Base-by-base conservation (phyloP, 2,888 invertebrate species). In the Octonoba sinensis region DNA sequence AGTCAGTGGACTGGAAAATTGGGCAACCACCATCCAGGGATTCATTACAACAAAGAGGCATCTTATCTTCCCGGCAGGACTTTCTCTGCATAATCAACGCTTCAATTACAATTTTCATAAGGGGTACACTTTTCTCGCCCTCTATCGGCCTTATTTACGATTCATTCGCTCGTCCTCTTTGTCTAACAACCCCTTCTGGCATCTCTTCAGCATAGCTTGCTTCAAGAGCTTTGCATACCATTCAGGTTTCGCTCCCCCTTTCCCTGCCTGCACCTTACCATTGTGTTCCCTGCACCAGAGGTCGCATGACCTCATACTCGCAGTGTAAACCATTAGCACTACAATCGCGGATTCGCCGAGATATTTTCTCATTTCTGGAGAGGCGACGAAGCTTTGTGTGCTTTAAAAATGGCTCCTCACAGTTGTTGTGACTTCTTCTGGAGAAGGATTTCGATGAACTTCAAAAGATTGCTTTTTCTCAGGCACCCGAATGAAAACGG, bases 61-160 rank as follows among this genome's bases (percentile, higher is more conserved):
- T 81, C 79, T 81, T 73, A 81, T 81, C 79, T 59, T 27, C 46
- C 67, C 60, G 46, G 54, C 62, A 44, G 54, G 79, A 66, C 67
- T 44, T 60, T 47, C 71, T 57, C 59, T 57, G 72, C 72, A 76
- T 82, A 82, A 82, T 82, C 75, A 82, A 76, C 76, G 76, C 76
- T 82, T 76, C 82, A 82, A 82, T 82, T 82, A 72, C 82, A 77
- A 75, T 77, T 82, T 82, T 82, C 82, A 77, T 83, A 78, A 74
- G 64, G 62, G 59, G 73, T 64, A 51, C 65, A 79, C 78, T 66
- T 72, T 79, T 60, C 67, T 65, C 72, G 60, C 67, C 47, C 79
- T 78, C 36, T 60, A 79, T 79, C 78, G 78, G 78, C 60, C 67
- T 81, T 81, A 81, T 81, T 81, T 81, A 81, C 79, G 79, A 81